Evolutionary conservation across 2,113 vertebrate species (phyloP).

Genomic region (Himantopus leucocephalus): DNA sequence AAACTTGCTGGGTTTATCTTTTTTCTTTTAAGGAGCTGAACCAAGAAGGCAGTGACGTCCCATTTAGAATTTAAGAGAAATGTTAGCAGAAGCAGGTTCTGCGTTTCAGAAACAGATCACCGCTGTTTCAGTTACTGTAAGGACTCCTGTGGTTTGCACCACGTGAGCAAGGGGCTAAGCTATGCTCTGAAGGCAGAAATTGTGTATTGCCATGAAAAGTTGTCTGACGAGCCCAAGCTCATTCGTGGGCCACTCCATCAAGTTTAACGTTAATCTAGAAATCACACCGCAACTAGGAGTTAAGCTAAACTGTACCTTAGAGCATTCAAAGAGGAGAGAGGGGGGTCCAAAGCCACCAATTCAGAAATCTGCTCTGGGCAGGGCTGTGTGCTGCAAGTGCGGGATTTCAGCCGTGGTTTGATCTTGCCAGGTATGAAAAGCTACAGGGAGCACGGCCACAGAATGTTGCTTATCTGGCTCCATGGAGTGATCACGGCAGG

Average conservation of each 20-base stretch:
- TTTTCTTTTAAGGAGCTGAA: background rate
- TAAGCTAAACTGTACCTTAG: background rate
- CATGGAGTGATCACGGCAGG: conserved; percentile 75
- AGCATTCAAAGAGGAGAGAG: background rate
- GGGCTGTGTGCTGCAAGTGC: accelerated
- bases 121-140: background rate
- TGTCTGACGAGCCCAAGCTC: background rate
- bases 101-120: background rate
- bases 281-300: background rate
- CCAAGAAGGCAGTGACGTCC: background rate
- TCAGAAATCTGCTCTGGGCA: background rate
- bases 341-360: background rate
- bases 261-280: background rate
- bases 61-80: background rate
- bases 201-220: background rate
- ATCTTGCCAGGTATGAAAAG: conserved; percentile 81
- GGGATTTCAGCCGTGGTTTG: background rate
- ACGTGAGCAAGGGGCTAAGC: background rate
- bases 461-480: conserved; percentile 91
- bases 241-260: background rate
- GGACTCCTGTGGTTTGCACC: background rate
- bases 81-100: background rate
- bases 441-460: conserved; percentile 87
- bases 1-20: background rate
- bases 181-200: background rate